A percentile compares a stretch with the other conserved stretches of the same genome.
Conservation (phyloP, 1,140 invertebrate genomes). For the Drosophila subpulchrella region DNA sequence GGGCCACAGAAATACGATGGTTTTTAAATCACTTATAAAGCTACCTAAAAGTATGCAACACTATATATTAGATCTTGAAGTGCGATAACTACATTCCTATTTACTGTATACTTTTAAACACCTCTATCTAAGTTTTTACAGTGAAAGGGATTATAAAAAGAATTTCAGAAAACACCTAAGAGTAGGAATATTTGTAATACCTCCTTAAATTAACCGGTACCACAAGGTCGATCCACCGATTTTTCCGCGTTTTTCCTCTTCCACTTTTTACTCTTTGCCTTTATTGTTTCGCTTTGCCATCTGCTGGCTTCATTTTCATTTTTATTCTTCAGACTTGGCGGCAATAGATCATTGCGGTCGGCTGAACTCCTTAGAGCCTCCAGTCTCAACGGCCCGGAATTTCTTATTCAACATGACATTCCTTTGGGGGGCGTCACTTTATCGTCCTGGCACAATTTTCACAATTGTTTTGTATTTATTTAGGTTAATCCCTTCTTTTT, state of each 20-base stretch:
- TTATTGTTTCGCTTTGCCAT: conserved; percentile 69
- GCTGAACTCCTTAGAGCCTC: conserved; percentile 44
- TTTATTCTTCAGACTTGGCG: conserved; percentile 51
- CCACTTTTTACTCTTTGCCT: conserved; percentile 44
- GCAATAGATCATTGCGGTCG: conserved; percentile 77
- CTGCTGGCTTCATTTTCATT: conserved; percentile 45
- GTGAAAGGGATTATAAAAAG: too few species aligned
- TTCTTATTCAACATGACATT: conserved; percentile 69
- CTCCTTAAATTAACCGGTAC: background rate
- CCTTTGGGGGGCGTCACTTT: conserved; percentile 18
- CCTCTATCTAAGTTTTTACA: too few species aligned
- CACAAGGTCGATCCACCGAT: background rate
- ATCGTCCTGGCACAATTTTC: conserved; percentile 61
- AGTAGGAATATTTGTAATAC: background rate
- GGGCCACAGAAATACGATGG: too few species aligned
- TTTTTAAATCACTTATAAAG: background rate
- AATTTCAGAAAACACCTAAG: too few species aligned
- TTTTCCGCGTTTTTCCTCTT: background rate
- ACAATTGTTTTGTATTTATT: conserved; percentile 79
- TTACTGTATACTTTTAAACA: too few species aligned
- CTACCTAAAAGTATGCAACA: background rate
- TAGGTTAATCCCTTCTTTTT: conserved; percentile 71
- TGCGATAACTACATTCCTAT: too few species aligned
- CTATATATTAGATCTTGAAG: background rate
- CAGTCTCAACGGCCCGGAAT: conserved; percentile 33